Evolutionary conservation across 2,797 vertebrate species (phyloP), one percentile per base, ranked within the genome.

Genomic region (Falco naumanni): DNA sequence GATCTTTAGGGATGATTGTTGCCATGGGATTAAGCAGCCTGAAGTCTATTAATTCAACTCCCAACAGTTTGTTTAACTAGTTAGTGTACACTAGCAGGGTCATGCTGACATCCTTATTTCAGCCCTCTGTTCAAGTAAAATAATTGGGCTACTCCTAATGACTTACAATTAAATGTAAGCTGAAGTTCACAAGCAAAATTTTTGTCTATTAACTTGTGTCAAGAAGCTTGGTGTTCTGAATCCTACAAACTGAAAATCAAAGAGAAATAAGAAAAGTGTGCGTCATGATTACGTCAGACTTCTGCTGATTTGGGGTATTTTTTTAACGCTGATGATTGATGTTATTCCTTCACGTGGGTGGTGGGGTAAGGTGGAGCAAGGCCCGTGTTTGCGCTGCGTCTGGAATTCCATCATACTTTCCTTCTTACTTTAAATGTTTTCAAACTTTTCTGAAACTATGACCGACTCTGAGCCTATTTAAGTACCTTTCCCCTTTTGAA

Each of bases 1-100:
- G 91, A 96, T 93, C 34, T 79, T 89, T 81, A 75, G 87, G 72
- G 69, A 68, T 93, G 91, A 94, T 95, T 89, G 92, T 95, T 93
- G 76, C 84, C 92, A 95, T 93, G 91, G 91, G 89, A 96, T 74
- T 93, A 71, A 94, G 91, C 61, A 96, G 68, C 56, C 91, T 92
- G 65, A 48, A 84, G 71, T 91, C 82, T 92, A 54, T 81, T 84
- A 89, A 89, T 89, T 91, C 75, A 93, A 31, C 16, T 92, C 76
- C 82, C 84, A 87, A 50, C 75, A 71, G 78, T 94, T 89, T 94
- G 79, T 87, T 92, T 83, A 86, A 88, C 66, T 91, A 78, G 83
- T 66, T 79, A 57, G n/a, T 61, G 86, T 66, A 53, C 26, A 41
- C 68, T 31, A 24, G 26, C 64, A 89, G 74, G 39, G 57, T 87